These are phyloP conservation scores for Schizopygopsis malacanthus DNA, from an alignment of 2,797 vertebrate genomes.

Conservation along the genomic window DNA sequence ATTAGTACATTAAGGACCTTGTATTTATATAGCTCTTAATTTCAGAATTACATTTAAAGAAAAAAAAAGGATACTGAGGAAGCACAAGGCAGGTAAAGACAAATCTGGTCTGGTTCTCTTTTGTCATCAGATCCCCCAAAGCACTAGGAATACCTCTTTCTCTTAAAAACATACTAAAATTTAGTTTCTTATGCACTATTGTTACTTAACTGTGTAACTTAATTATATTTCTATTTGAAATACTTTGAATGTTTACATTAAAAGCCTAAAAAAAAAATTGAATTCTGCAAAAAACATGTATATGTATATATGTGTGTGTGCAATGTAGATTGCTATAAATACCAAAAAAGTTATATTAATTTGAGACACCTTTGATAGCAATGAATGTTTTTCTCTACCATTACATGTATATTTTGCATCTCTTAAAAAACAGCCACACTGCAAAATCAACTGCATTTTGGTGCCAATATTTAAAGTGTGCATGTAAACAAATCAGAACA, in stretches of 20 bases:
- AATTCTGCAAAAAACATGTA: not conserved
- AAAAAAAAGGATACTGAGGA: not conserved
- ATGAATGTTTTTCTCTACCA: not conserved
- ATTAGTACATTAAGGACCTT: conserved; percentile 75
- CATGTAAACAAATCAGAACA: not conserved
- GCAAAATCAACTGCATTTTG: not conserved
- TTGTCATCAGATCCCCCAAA: not conserved
- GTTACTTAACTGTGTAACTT: not conserved
- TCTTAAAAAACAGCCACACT: not conserved
- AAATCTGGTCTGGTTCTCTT: not conserved
- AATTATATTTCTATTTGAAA: not conserved
- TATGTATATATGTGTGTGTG: not conserved
- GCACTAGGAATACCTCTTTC: not conserved
- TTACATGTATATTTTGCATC: not conserved
- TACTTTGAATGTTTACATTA: not conserved
- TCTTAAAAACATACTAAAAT: not conserved
- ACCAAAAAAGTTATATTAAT: not conserved
- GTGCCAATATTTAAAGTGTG: not conserved
- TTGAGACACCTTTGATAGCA: not conserved
- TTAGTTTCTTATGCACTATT: not conserved
- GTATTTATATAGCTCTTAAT: conserved; percentile 57
- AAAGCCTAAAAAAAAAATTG: not conserved
- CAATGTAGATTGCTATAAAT: not conserved
- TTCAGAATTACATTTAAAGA: conserved; percentile 19
- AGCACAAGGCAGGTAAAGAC: not conserved